A percentile compares a stretch with the other conserved stretches of the same genome.
These are phyloP conservation scores for Callorhinus ursinus DNA, from an alignment of 2,113 vertebrate genomes.

Conservation along the genomic window DNA sequence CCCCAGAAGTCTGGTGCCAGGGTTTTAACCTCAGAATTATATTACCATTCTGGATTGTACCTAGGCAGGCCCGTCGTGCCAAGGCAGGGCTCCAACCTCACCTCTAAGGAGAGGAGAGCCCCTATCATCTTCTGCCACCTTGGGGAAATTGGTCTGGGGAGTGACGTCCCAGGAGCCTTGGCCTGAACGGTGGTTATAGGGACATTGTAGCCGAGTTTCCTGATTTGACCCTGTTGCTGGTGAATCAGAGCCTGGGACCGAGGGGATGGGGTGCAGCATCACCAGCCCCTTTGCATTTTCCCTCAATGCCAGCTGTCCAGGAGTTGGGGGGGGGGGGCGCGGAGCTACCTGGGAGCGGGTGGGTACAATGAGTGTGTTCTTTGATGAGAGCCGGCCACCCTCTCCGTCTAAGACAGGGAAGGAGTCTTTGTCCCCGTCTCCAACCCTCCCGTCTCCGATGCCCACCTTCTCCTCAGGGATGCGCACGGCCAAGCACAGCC, in stretches of 20 bases:
- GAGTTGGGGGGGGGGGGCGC: background rate
- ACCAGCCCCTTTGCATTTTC: background rate
- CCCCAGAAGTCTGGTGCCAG: background rate
- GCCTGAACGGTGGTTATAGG: background rate
- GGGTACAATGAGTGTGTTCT: background rate
- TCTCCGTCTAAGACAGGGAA: background rate
- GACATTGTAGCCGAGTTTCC: background rate
- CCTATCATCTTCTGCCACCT: background rate
- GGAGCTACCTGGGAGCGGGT: background rate
- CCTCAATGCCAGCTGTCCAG: background rate
- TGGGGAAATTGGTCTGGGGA: background rate
- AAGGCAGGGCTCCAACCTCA: background rate
- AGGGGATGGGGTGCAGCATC: background rate
- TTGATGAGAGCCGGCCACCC: background rate
- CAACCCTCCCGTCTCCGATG: background rate
- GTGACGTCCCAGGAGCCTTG: background rate
- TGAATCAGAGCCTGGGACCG: background rate
- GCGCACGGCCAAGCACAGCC: background rate
- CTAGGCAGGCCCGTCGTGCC: background rate
- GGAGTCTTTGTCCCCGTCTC: background rate
- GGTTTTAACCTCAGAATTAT: background rate
- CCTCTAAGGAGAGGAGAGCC: background rate
- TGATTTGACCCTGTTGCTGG: background rate
- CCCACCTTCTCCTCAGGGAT: background rate
- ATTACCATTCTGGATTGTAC: background rate